Conservation (phyloP, 37 sponge, comb jelly and placozoan species). For the Eunapius fragilis region DNA sequence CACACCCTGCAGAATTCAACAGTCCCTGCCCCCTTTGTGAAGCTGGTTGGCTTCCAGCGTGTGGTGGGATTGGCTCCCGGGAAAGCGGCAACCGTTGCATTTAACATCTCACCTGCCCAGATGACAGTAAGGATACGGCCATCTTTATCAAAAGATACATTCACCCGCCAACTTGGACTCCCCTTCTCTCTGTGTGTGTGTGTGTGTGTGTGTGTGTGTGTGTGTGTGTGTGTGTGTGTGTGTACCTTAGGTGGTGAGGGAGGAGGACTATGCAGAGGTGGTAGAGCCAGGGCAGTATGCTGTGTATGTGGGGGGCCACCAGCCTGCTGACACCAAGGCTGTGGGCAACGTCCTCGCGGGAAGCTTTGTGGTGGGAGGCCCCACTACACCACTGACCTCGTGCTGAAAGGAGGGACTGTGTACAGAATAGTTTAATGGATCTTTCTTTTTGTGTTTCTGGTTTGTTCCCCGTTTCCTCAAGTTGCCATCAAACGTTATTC, state of each 20-base stretch:
- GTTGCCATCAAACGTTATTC: too few species aligned
- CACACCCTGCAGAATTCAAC: slow-evolving; percentile 15
- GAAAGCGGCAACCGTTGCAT: not conserved
- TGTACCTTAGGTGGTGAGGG: slow-evolving; percentile 6
- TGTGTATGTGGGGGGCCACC: slow-evolving; percentile 44
- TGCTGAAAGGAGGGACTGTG: not conserved
- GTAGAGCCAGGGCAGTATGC: slow-evolving; percentile 33
- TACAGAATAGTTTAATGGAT: not conserved
- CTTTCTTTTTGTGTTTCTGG: not conserved
- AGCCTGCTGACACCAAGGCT: slow-evolving; percentile 22
- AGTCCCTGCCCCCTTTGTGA: slow-evolving; percentile 18
- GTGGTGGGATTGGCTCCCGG: not conserved
- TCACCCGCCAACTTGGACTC: too few species aligned
- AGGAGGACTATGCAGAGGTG: slow-evolving; percentile 19
- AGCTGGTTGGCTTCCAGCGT: slow-evolving; percentile 30
- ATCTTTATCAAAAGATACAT: not conserved
- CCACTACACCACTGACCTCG: not conserved
- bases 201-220: not conserved
- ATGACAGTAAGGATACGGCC: slow-evolving; percentile 14
- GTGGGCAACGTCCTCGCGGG: slow-evolving; percentile 5
- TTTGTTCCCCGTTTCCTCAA: too few species aligned
- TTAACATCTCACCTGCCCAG: slow-evolving; percentile 16
- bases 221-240: not conserved
- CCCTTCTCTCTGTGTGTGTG: not conserved
- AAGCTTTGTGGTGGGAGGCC: not conserved